phyloP scores from a whole-genome alignment of 2,888 invertebrate genomes.

The Artemia sp. region DNA sequence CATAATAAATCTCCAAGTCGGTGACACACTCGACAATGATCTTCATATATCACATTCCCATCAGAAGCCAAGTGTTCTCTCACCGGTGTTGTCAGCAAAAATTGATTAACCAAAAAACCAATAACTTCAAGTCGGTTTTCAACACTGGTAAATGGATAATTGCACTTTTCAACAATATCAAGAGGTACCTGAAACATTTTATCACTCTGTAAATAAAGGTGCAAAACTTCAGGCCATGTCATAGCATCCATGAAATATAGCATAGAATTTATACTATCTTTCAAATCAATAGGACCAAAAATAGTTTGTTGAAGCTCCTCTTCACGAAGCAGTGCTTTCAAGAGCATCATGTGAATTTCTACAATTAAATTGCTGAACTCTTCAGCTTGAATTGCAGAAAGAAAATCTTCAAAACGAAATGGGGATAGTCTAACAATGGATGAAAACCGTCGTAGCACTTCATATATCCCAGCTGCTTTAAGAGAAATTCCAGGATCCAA shows the following conservation, averaged over 20 bases:
- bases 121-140: conserved; percentile 62
- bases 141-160: conserved; percentile 72
- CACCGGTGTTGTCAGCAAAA: conserved; percentile 77
- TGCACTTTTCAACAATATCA: conserved; percentile 33
- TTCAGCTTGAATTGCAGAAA: conserved; percentile 74
- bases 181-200: conserved; percentile 32
- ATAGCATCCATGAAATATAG: conserved; percentile 81
- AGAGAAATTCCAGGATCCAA: conserved; percentile 58
- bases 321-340: conserved; percentile 75
- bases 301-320: conserved; percentile 87
- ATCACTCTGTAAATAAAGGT: conserved; percentile 81
- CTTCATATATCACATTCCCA: conserved; percentile 82
- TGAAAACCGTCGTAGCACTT: conserved; percentile 67
- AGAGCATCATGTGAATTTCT: conserved; percentile 81
- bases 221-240: conserved; percentile 87
- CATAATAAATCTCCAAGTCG: conserved; percentile 82
- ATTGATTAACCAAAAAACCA: conserved; percentile 82
- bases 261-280: conserved; percentile 87
- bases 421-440: conserved; percentile 71
- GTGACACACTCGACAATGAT: conserved; percentile 80
- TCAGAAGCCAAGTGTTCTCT: conserved; percentile 84
- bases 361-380: conserved; percentile 79
- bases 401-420: conserved; percentile 87
- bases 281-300: conserved; percentile 89
- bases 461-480: conserved; percentile 74